Percentiles rank a stretch among this genome's conserved stretches.
These are phyloP conservation scores for Anthonomus grandis DNA, from an alignment of 1,140 invertebrate genomes.

Conservation along the genomic window DNA sequence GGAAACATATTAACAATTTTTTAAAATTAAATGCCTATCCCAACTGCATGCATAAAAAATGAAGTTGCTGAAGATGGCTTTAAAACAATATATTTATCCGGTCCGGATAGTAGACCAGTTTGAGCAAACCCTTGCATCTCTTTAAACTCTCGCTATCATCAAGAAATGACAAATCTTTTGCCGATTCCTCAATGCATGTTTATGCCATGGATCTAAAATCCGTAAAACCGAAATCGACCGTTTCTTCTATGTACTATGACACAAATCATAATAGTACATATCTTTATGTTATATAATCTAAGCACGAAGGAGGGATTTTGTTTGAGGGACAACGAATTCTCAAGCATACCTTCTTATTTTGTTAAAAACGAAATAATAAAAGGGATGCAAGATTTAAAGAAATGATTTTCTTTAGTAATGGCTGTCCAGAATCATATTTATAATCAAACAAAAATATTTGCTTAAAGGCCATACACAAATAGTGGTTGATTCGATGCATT, in stretches of 20 bases:
- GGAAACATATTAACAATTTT: too few relatives aligned
- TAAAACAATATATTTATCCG: too few relatives aligned
- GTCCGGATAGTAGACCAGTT: too few relatives aligned
- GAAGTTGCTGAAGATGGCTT: too few relatives aligned
- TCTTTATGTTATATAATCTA: not conserved
- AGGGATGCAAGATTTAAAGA: too few relatives aligned
- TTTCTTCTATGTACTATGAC: too few relatives aligned
- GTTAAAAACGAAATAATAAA: not conserved
- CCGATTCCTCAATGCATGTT: too few relatives aligned
- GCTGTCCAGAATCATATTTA: not conserved
- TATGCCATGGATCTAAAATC: not conserved
- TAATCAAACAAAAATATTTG: not conserved
- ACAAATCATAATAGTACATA: not conserved
- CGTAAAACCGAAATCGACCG: not conserved
- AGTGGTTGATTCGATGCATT: not conserved
- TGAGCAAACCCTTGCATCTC: too few relatives aligned
- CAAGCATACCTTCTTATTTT: not conserved
- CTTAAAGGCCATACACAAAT: not conserved
- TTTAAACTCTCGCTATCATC: too few relatives aligned
- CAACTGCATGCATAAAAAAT: too few relatives aligned
- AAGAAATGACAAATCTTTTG: too few relatives aligned
- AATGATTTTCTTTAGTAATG: not conserved
- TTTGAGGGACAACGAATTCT: not conserved
- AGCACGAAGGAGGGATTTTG: not conserved
- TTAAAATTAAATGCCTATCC: too few relatives aligned